These are phyloP conservation scores for Ctenicera cuprea DNA, from an alignment of 2,888 invertebrate genomes.

Conservation along the genomic window DNA sequence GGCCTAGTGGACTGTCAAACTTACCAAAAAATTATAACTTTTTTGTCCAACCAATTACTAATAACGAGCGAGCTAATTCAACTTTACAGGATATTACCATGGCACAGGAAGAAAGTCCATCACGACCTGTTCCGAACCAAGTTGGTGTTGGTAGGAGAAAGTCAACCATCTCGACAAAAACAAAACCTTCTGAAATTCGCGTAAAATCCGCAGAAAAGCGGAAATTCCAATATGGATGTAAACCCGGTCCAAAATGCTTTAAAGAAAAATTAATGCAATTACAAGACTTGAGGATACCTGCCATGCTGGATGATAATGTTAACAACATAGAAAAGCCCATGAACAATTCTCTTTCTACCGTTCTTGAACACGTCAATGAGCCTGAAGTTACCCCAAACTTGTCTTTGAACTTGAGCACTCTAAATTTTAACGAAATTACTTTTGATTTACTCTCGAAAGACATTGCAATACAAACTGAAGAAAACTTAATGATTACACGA, in stretches of 20 bases:
- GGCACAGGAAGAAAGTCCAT: neutral
- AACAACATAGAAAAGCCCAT: neutral
- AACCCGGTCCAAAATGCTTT: conserved; percentile 46
- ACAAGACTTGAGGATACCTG: neutral
- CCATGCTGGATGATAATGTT: neutral
- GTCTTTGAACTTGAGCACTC: neutral
- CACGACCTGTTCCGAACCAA: neutral
- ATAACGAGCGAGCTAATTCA: conserved; percentile 52
- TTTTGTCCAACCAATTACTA: conserved; percentile 51
- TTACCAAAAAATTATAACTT: conserved; percentile 28
- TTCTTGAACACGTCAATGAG: neutral
- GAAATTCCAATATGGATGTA: conserved; percentile 6
- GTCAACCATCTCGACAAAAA: no score
- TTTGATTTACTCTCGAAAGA: neutral
- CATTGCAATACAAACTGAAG: neutral
- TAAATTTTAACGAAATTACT: neutral
- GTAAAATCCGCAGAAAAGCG: neutral
- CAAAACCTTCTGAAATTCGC: neutral
- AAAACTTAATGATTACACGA: neutral
- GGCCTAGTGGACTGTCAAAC: neutral
- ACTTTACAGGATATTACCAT: conserved; percentile 44
- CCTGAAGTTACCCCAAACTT: neutral
- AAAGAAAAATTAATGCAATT: conserved; percentile 32
- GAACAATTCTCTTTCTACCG: neutral
- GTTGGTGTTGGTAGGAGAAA: no score